Base-by-base conservation (phyloP, 2,113 vertebrate species). In the Gobius niger region DNA sequence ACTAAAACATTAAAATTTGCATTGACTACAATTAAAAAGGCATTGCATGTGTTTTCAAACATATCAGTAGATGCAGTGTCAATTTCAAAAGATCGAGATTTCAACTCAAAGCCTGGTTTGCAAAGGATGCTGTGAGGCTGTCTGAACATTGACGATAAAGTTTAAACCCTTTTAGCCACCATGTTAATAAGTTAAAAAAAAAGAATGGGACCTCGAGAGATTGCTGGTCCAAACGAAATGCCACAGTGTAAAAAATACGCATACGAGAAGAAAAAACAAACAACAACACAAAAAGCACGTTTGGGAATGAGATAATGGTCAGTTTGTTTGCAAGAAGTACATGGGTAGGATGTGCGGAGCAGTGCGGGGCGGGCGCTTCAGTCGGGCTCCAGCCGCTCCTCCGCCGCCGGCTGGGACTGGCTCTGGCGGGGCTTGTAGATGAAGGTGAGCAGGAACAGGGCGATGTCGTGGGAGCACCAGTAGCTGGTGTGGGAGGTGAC, bases 401-500 rank as follows among this genome's bases (percentile, higher is more conserved):
- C 85, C 24, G 54, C 54, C 11, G 9, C 24, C 52, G 10, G 18
- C 14, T 75, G 68, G 24, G 24, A 34, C 24, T 88, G 79, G 1
- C 78, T 52, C 53, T 91, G 75, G 67, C 72, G 92, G 7, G 94
- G 93, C 83, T 94, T 96, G 84, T 94, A 96, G 90, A 98, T 95
- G 90, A 99, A 99, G 67, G 96, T 97, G 70, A 99, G 91, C 14
- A 99, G 93, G 87, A 99, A 99, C 13, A 98, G 95, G 0, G 98
- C 96, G 8, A 99, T 93, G 68, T 99, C 98, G 81, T 96, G 94
- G 6, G 97, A 99, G 44, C 94, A 96, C 98, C 98, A 99, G 56
- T 99, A 99, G 70, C 96, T 95, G 16, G 98, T 99, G 88, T 99
- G 97, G 0, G 98, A 99, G 0, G 97, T 99, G 87, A 99, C 96